Evolutionary conservation across 30 jellyfish, hydroid and myxozoan genomes (phyloP), one percentile per base, ranked within the genome.

Genomic region (Aurelia coerulea): DNA sequence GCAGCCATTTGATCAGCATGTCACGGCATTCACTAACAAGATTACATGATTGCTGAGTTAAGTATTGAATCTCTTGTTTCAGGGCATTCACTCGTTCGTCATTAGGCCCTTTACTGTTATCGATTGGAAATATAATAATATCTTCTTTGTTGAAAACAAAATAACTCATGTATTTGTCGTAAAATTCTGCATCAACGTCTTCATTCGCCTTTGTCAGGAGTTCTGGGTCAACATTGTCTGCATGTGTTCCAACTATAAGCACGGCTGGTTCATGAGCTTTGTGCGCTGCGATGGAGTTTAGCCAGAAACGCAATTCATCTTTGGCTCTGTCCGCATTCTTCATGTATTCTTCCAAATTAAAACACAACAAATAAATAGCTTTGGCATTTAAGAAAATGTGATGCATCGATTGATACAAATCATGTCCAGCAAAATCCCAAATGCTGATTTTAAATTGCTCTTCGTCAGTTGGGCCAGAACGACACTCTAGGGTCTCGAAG

Each of bases 341-440:
- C 33, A 31, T 23, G 74, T 49, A 74, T 39, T 70, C 86, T 37
- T 50, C 74, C 42, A 83, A 39, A 41, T 52, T 66, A 41, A 83
- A 70, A 50, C 92, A 83, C 72, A 83, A 10, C 46, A 83, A 41
- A 32, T 69, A 83, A 67, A 83, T 52, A 6, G 92, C 65, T 34
- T 83, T 83, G 63, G 86, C 59, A 32, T 74, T 69, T n/a, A 70
- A 16, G 58, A 83, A 83, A 11, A 83, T 69, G 12, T 70, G 92
- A 41, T 68, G 84, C 85, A 83, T 83, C 1, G 79, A 33, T 23
- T 53, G 92, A 74, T 73, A 83, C 1, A 58, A 50, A 1, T 63
- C 64, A 23, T 83, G 80, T 35, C 92, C 92, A 3, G 85, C 80
- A 41, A 83, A 83, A 41, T 83, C 86, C 92, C 75, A 71, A 70